phyloP scores from a whole-genome alignment of 2,888 invertebrate species.

The Galerucella nymphaeae region DNA sequence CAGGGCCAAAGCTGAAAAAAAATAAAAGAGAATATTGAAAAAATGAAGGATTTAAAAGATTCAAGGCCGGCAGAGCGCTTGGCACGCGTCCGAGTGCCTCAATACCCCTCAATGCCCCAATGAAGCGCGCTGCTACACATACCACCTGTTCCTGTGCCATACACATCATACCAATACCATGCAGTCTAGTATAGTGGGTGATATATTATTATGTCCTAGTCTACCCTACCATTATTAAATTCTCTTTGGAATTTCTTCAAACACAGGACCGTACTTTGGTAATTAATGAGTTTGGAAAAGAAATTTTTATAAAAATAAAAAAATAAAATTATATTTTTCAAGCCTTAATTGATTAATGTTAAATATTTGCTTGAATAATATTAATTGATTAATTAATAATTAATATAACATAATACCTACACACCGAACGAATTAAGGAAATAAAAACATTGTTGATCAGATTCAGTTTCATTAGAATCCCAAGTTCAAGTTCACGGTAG shows the following conservation, averaged over 20 bases:
- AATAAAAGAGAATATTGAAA: constrained; percentile 37
- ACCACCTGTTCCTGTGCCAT: constrained; percentile 50
- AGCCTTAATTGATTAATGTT: no score
- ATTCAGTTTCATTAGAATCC: constrained; percentile 64
- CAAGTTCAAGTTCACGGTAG: constrained; percentile 66
- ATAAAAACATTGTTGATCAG: constrained; percentile 48
- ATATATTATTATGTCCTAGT: constrained; percentile 28
- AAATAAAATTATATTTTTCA: background rate
- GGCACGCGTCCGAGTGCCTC: constrained; percentile 53
- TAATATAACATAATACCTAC: background rate
- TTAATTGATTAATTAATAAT: no score
- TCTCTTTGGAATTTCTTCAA: constrained; percentile 6
- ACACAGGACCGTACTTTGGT: constrained; percentile 21
- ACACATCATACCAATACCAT: constrained; percentile 31
- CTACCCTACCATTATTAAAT: constrained; percentile 27
- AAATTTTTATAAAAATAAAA: background rate
- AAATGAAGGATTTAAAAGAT: constrained; percentile 44
- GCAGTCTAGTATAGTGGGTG: constrained; percentile 32
- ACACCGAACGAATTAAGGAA: background rate
- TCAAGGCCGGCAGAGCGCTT: constrained; percentile 54
- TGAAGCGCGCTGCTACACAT: constrained; percentile 37
- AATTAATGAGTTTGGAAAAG: constrained; percentile 11
- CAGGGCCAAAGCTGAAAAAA: constrained; percentile 80
- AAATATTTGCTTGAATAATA: background rate
- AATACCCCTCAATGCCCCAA: constrained; percentile 46